Conservation (phyloP, 2,113 vertebrate genomes). For the Grammomys surdaster region DNA sequence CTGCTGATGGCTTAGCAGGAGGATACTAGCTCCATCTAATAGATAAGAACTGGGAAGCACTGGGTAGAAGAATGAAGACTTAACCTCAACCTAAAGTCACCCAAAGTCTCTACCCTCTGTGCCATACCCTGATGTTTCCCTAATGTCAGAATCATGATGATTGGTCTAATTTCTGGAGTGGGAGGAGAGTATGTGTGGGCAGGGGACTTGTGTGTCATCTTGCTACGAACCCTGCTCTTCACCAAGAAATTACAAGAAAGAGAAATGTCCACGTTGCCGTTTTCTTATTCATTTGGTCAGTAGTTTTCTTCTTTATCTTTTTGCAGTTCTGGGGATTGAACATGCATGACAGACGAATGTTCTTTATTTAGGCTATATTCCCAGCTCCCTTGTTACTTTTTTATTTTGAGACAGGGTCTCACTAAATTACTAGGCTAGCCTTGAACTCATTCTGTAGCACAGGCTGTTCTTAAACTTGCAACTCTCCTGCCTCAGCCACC, state of each 20-base stretch:
- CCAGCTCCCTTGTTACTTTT: background rate
- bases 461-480: background rate
- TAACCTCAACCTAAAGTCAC: background rate
- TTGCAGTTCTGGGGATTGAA: background rate
- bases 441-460: background rate
- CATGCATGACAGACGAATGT: background rate
- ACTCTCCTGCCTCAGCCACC: background rate
- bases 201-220: background rate
- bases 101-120: background rate
- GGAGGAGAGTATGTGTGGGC: too few relatives aligned
- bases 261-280: background rate
- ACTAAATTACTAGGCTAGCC: background rate
- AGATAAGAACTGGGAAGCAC: background rate
- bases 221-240: background rate
- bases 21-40: background rate
- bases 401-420: background rate
- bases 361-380: background rate
- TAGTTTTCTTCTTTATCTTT: background rate
- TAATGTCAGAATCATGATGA: background rate
- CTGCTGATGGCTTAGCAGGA: background rate
- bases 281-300: background rate
- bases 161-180: background rate
- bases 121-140: background rate
- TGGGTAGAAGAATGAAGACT: background rate
- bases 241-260: background rate